Conservation (phyloP, 1,140 invertebrate genomes). For the Calliopsis andreniformis region DNA sequence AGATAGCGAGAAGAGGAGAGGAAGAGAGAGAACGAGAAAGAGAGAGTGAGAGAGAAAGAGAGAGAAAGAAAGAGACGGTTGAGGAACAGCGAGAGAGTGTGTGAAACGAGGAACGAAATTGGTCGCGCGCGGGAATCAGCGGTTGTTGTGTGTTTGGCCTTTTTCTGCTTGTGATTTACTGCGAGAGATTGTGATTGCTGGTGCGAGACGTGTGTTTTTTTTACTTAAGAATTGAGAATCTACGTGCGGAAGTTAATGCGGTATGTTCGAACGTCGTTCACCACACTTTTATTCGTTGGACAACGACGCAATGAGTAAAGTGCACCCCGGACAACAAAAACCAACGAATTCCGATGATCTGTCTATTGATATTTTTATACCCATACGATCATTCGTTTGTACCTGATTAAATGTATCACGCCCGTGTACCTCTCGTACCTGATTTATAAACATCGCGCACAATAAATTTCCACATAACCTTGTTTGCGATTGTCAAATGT, state of each 20-base stretch:
- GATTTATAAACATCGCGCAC: constrained; percentile 35
- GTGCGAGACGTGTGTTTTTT: constrained; percentile 69
- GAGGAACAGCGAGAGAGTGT: constrained; percentile 48
- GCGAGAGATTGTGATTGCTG: constrained; percentile 56
- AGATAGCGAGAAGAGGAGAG: constrained; percentile 45
- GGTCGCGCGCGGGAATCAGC: constrained; percentile 75
- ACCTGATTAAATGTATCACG: constrained; percentile 7
- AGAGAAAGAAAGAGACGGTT: constrained; percentile 39
- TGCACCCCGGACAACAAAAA: constrained; percentile 54
- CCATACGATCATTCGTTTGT: neutral
- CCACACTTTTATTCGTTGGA: constrained; percentile 40
- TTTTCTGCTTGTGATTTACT: constrained; percentile 70
- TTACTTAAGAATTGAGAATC: constrained; percentile 60
- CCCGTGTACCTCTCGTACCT: neutral
- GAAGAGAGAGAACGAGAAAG: constrained; percentile 47
- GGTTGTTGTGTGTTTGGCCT: constrained; percentile 67
- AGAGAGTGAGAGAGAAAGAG: constrained; percentile 42
- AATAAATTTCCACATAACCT: constrained; percentile 63
- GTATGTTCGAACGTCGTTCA: constrained; percentile 63
- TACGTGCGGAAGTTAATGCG: constrained; percentile 61
- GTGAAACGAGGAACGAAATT: constrained; percentile 74
- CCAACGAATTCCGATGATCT: constrained; percentile 35
- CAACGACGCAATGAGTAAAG: constrained; percentile 69
- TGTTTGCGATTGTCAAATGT: constrained; percentile 69
- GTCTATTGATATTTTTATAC: constrained; percentile 22